A percentile compares a stretch with the other conserved stretches of the same genome.
These are phyloP conservation scores for Perca flavescens DNA, from an alignment of 2,113 vertebrate genomes.

Conservation along the genomic window DNA sequence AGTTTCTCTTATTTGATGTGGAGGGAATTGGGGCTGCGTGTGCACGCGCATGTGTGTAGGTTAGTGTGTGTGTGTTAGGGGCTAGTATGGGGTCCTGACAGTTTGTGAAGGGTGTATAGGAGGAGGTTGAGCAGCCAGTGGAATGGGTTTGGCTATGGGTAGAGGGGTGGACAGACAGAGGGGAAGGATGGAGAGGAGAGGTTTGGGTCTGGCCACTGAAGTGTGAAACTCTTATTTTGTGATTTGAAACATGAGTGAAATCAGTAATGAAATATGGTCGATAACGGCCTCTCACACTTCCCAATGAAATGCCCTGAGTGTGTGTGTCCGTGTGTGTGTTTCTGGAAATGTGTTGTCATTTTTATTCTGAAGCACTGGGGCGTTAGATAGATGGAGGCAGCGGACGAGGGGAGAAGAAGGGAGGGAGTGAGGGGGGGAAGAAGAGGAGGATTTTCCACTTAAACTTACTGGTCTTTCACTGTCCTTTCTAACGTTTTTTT, in stretches of 20 bases:
- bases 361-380: conserved; percentile 88
- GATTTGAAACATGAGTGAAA: conserved; percentile 91
- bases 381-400: conserved; percentile 83
- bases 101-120: conserved; percentile 73
- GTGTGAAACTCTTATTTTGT: conserved; percentile 90
- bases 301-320: conserved; percentile 67
- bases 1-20: conserved; percentile 81
- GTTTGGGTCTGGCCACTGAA: conserved; percentile 81
- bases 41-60: conserved; percentile 19
- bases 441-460: conserved; percentile 81
- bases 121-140: conserved; percentile 64
- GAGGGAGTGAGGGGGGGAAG: conserved; percentile 32
- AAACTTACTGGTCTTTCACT: conserved; percentile 82
- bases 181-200: conserved; percentile 72
- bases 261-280: conserved; percentile 89
- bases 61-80: conserved; percentile 24
- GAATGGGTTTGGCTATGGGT: conserved; percentile 67
- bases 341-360: conserved; percentile 88
- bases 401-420: conserved; percentile 47
- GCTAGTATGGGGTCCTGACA: conserved; percentile 72
- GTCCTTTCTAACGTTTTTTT: conserved; percentile 69
- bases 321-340: conserved; percentile 64
- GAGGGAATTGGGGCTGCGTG: conserved; percentile 63
- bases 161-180: conserved; percentile 68
- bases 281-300: conserved; percentile 85